Evolutionary conservation across 2,797 vertebrate genomes (phyloP).

Genomic region (Macropodus opercularis): DNA sequence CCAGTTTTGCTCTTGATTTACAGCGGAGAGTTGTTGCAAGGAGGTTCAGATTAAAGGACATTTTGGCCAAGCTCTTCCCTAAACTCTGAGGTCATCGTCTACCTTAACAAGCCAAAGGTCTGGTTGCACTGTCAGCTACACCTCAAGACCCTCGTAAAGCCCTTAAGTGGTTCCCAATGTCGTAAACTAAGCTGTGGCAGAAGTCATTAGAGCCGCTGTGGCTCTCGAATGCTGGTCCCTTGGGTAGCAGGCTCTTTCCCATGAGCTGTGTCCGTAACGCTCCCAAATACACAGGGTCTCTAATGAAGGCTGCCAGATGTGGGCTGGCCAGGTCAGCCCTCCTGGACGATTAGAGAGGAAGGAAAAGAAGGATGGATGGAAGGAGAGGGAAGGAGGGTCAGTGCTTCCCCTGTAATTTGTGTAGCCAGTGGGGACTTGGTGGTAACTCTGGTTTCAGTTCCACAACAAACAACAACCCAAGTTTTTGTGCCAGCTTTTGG

Average conservation of each 20-base stretch:
- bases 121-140: constrained; percentile 47
- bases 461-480: constrained; percentile 66
- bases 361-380: constrained; percentile 60
- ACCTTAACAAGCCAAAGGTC: constrained; percentile 50
- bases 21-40: background rate
- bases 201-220: constrained; percentile 74
- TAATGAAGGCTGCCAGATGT: constrained; percentile 84
- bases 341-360: constrained; percentile 78
- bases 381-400: constrained; percentile 57
- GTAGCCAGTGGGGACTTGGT: constrained; percentile 48
- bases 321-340: constrained; percentile 73
- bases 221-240: constrained; percentile 49
- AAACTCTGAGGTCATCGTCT: constrained; percentile 2
- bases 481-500: constrained; percentile 38
- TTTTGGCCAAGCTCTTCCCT: background rate
- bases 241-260: constrained; percentile 71
- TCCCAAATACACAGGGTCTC: constrained; percentile 77
- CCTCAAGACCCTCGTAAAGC: constrained; percentile 62
- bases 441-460: constrained; percentile 63
- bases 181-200: constrained; percentile 67
- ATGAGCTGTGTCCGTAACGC: constrained; percentile 71
- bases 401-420: constrained; percentile 72
- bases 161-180: constrained; percentile 66
- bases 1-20: background rate
- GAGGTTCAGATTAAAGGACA: constrained; percentile 15